Evolutionary conservation across 2,888 invertebrate species (phyloP).

Genomic region (Trichacis sp.): DNA sequence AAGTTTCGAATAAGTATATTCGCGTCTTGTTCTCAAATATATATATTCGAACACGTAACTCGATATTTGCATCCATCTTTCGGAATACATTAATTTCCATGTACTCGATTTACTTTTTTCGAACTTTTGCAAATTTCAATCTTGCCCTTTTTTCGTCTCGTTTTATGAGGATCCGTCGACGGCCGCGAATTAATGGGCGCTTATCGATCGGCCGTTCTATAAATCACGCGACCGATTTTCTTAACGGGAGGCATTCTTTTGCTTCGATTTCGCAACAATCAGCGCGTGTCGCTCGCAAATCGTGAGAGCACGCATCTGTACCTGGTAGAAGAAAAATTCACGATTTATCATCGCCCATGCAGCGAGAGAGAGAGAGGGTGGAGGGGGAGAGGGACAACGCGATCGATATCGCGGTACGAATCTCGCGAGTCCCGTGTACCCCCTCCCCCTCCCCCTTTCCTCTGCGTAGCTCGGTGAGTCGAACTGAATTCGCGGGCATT

Average conservation of each 20-base stretch:
- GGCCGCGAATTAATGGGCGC: background rate
- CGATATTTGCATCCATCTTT: too few relatives aligned
- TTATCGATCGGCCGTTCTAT: background rate
- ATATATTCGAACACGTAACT: too few relatives aligned
- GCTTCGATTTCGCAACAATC: constrained; percentile 37
- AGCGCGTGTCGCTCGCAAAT: constrained; percentile 39
- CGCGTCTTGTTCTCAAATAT: too few relatives aligned
- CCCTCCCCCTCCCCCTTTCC: too few relatives aligned
- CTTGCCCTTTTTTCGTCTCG: too few relatives aligned
- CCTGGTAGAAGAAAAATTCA: background rate
- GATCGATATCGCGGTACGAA: constrained; percentile 38
- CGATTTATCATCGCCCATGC: constrained; percentile 11
- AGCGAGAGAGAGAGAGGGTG: constrained; percentile 35
- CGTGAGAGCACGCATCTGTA: constrained; percentile 24
- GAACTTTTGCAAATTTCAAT: too few relatives aligned
- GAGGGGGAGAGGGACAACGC: constrained; percentile 39
- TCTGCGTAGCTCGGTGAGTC: constrained; percentile 12
- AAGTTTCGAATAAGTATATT: too few relatives aligned
- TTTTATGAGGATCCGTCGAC: too few relatives aligned
- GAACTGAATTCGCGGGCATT: constrained; percentile 36
- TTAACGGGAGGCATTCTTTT: constrained; percentile 35
- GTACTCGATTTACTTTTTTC: too few relatives aligned
- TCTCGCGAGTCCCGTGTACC: constrained; percentile 17
- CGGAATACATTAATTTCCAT: too few relatives aligned
- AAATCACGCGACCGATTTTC: constrained; percentile 17